phyloP scores from a whole-genome alignment of 2,888 invertebrate species.

The Cabera pusaria region DNA sequence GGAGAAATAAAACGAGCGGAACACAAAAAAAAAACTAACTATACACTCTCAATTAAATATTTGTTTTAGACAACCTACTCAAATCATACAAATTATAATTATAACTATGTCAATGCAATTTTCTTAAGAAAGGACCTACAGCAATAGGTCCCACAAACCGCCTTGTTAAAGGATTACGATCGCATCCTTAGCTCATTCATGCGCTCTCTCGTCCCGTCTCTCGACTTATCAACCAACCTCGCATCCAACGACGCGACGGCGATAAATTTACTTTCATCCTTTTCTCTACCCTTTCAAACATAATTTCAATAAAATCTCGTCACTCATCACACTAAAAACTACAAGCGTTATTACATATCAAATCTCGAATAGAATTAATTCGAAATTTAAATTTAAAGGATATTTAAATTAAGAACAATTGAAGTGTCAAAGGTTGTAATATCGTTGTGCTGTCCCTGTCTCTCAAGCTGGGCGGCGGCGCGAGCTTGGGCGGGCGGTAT shows the following conservation, averaged over 20 bases:
- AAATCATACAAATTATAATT: too few relatives aligned
- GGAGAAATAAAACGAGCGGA: too few relatives aligned
- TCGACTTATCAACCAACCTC: conserved; percentile 59
- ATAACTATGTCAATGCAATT: too few relatives aligned
- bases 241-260: conserved; percentile 66
- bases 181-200: conserved; percentile 69
- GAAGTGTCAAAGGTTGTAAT: conserved; percentile 56
- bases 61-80: too few relatives aligned
- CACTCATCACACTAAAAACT: conserved; percentile 3
- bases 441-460: conserved; percentile 72
- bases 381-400: conserved; percentile 24
- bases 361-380: conserved; percentile 16
- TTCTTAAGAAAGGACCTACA: too few relatives aligned
- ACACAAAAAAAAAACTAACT: too few relatives aligned
- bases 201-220: conserved; percentile 64
- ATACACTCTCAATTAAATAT: too few relatives aligned
- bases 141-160: conserved; percentile 54
- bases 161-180: conserved; percentile 62
- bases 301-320: conserved; percentile 46
- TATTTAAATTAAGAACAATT: conserved; percentile 35
- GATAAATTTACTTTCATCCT: conserved; percentile 81
- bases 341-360: background rate
- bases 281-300: conserved; percentile 58
- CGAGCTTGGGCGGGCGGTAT: conserved; percentile 83
- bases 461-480: conserved; percentile 78